Evolutionary conservation across 2,797 vertebrate genomes (phyloP), one percentile per base, ranked within the genome.

Genomic region (Lithobates pipiens): DNA sequence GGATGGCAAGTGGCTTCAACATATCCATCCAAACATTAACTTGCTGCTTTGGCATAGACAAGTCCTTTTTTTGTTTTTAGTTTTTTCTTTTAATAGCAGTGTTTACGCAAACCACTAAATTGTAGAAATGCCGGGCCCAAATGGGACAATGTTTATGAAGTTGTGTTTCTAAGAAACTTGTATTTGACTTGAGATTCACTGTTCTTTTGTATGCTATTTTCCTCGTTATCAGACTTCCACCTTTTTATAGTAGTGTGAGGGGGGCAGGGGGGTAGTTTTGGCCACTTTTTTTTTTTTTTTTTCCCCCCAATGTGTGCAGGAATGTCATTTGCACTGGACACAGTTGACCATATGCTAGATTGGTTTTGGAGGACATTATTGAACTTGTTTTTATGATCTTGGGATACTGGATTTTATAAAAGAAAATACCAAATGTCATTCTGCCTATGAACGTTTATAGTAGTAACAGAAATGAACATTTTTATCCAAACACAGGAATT

Each of bases 351-450:
- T 29, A 73, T 50, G 25, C 27, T 72, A 61, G 36, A 50, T 57
- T 54, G 36, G 42, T 27, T 46, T 50, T 23, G 68, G 29, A 54
- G 50, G n/a, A 81, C 68, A 21, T 36, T 57, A 71, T 34, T 32
- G 68, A 80, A 57, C 46, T 80, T 44, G 25, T 57, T 76, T 32
- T 80, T 61, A 16, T 39, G 3, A 80, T 72, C 13, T 57, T 61
- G 68, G 32, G 68, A 80, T 80, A 71, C 78, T 57, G 39, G 61
- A 81, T 81, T 73, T 81, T 81, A 10, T 81, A 72, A n/a, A 67
- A 39, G 50, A 72, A 57, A 61, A 72, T 81, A 81, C 79, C 79
- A 81, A 81, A 81, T 81, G 79, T n/a, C 46, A 73, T 61, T 81
- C 50, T 81, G 79, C 79, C 79, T 81, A 81, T 69, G 73, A 81